These are phyloP conservation scores for Seira ritae DNA, from an alignment of 2,888 invertebrate species.

Conservation along the genomic window DNA sequence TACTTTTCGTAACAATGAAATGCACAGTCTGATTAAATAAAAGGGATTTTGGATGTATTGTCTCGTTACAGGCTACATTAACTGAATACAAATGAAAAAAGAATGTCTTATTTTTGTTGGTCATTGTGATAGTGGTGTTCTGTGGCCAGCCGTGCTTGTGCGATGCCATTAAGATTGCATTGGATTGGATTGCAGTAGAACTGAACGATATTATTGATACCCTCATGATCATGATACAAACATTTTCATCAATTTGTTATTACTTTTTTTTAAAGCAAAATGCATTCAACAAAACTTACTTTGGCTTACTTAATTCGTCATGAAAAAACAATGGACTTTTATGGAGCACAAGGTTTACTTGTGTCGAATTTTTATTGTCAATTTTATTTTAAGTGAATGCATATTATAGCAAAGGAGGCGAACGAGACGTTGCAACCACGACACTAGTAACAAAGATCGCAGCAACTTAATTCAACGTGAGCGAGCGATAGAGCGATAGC, in stretches of 20 bases:
- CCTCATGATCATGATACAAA: background rate
- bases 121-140: background rate
- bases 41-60: background rate
- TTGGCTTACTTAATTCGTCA: background rate
- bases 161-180: too few relatives aligned
- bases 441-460: background rate
- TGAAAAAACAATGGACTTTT: constrained; percentile 20
- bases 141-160: background rate
- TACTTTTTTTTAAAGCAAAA: too few relatives aligned
- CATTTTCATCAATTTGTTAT: background rate
- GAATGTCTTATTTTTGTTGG: background rate
- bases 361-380: constrained; percentile 46
- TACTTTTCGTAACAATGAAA: background rate
- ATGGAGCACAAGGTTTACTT: constrained; percentile 52
- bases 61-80: background rate
- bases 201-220: background rate
- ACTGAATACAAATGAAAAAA: background rate
- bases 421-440: too few relatives aligned
- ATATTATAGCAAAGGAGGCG: too few relatives aligned
- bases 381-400: too few relatives aligned
- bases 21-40: background rate
- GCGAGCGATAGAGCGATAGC: background rate
- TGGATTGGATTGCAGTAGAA: too few relatives aligned
- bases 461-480: too few relatives aligned
- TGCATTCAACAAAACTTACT: constrained; percentile 21